These are phyloP conservation scores for Sminthopsis crassicaudata DNA, from an alignment of 2,113 vertebrate genomes.

Conservation along the genomic window DNA sequence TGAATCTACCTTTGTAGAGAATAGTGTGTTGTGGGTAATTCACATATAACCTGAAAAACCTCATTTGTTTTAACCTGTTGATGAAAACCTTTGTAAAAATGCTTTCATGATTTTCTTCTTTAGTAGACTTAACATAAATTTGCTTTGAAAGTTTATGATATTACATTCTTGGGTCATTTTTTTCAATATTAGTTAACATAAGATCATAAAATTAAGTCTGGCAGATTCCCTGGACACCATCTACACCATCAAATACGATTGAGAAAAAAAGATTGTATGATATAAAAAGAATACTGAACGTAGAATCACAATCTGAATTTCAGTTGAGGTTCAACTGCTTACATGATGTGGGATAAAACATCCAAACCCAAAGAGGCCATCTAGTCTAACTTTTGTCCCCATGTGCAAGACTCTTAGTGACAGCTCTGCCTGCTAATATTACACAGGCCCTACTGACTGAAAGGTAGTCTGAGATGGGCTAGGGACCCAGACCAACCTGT, in stretches of 20 bases:
- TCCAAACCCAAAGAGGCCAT: background rate
- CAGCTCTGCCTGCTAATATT: background rate
- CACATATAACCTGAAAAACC: background rate
- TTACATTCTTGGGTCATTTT: background rate
- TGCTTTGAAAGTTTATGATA: slow-evolving; percentile 16
- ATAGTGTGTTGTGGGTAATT: slow-evolving; percentile 10
- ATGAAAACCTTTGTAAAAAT: slow-evolving; percentile 23
- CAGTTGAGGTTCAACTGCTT: too few relatives aligned
- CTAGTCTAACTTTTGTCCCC: background rate
- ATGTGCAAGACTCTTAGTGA: background rate
- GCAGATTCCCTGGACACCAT: too few relatives aligned
- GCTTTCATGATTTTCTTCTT: background rate
- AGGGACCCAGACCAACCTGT: background rate
- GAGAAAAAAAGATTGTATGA: too few relatives aligned
- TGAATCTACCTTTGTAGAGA: background rate
- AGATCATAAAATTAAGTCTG: too few relatives aligned
- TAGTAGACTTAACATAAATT: slow-evolving; percentile 20
- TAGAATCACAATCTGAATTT: too few relatives aligned
- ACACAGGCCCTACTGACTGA: background rate
- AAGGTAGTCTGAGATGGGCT: background rate
- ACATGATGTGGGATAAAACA: too few relatives aligned
- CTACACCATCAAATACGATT: too few relatives aligned
- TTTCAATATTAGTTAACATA: too few relatives aligned
- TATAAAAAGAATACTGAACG: too few relatives aligned
- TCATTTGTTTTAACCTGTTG: slow-evolving; percentile 30